Evolutionary conservation across 30 jellyfish, hydroid and myxozoan species (phyloP), one percentile per base, ranked within the genome.

Genomic region (Aurelia coerulea): DNA sequence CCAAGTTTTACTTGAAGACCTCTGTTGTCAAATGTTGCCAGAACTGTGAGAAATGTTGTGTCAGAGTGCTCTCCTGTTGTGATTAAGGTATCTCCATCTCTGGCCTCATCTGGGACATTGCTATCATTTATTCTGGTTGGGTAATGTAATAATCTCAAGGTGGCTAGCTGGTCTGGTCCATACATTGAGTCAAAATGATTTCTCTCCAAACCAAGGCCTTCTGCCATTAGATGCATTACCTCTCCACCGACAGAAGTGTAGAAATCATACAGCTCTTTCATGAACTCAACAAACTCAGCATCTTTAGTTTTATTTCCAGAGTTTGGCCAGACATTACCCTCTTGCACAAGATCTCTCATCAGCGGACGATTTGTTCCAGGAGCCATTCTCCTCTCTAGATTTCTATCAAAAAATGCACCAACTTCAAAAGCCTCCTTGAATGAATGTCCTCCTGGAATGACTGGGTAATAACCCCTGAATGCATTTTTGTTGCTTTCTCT

Each of bases 21-120:
- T 17, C 29, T 32, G 79, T 74, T 74, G 23, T 73, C 85, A 74
- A 91, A 91, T 5, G 98, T 85, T 33, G 96, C 94, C 16, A 91
- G 86, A 67, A 91, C 33, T 9, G 98, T 91, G n/a, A 91, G 67
- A 35, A 91, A 62, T 19, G 86, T 29, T 6, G 90, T 31, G 67
- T 91, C 98, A 78, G 35, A 78, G 81, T 91, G 98, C 76, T 91
- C 96, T 35, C 98, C 98, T n/a, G 98, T 91, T 10, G 88, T 95
- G 13, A 91, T 85, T 16, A 75, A 39, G 7, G 50, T 52, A 50
- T 80, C 98, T 15, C 93, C 96, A 79, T 85, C 96, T 76, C 72
- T 67, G 1, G 96, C 98, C 71, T 85, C 96, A 0, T 71, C 93
- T 2, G 98, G 98, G 15, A 91, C 79, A 49, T 82, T 84, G 2